Evolutionary conservation across 1,140 invertebrate genomes (phyloP).

Genomic region (Drosophila nigromelanica): DNA sequence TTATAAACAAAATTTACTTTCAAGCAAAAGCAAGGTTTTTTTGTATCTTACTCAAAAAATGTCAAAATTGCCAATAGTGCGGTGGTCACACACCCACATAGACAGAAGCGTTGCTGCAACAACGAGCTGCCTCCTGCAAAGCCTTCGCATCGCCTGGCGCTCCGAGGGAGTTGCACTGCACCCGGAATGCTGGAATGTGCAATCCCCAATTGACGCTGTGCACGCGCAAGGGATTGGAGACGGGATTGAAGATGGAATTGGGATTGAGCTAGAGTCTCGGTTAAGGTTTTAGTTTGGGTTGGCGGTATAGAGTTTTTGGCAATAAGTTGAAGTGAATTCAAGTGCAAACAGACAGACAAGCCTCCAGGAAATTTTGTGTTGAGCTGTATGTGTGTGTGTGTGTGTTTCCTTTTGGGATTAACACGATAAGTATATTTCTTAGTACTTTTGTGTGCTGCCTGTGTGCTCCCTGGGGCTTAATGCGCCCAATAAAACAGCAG

Average conservation of each 20-base stretch:
- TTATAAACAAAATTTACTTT: too few relatives aligned
- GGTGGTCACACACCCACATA: too few relatives aligned
- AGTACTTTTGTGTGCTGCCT: constrained; percentile 23
- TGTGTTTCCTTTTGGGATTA: constrained; percentile 11
- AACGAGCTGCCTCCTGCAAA: background rate
- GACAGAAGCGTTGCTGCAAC: background rate
- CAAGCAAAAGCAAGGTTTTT: too few relatives aligned
- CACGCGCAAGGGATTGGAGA: constrained; percentile 1
- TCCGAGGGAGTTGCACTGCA: background rate
- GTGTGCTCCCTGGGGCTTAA: constrained; percentile 7
- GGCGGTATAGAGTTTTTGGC: background rate
- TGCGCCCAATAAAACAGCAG: constrained; percentile 19
- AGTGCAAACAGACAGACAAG: constrained; percentile 7
- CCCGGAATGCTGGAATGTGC: constrained; percentile 13
- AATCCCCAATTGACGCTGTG: constrained; percentile 27
- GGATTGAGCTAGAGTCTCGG: background rate
- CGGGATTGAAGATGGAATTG: background rate
- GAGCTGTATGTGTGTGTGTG: background rate
- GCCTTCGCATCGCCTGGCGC: background rate
- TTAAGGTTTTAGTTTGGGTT: background rate
- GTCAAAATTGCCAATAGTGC: too few relatives aligned
- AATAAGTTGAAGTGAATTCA: constrained; percentile 14
- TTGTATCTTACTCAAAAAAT: too few relatives aligned
- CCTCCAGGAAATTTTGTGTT: background rate
- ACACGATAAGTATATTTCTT: constrained; percentile 23